Evolutionary conservation across 2,888 invertebrate species (phyloP), one percentile per base, ranked within the genome.

Genomic region (Sinohyriopsis cumingii): DNA sequence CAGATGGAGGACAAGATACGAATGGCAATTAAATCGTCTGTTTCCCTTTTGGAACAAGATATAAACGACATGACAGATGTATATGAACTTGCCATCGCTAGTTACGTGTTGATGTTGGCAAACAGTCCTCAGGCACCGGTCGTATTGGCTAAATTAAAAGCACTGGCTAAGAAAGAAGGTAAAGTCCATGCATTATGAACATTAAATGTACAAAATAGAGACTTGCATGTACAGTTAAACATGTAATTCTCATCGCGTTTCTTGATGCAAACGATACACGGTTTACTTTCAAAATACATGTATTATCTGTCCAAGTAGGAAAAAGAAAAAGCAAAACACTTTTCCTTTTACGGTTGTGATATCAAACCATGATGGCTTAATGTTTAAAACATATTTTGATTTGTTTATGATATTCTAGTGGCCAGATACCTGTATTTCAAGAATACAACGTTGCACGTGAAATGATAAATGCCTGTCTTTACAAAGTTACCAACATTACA

Each of bases 31-130:
- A n/a, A 55, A 3, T 72, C 69, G n/a, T 87, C 90, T 5, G 72
- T 82, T 20, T 68, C 68, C 5, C 88, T 82, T 76, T 73, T 91
- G 75, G 90, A 90, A 67, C 72, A 75, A 45, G 77, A 87, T 33
- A 73, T 84, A 24, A 70, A 77, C 6, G 63, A 28, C 6, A 73
- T 85, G 68, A 71, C 73, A 6, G 85, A 88, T 63, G 71, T 79
- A 3, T 88, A 89, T 69, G 80, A 83, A 24, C 73, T 88, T 57
- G 81, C 88, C 20, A 81, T 89, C 22, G 76, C 83, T 20, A 79
- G 81, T 22, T 86, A 87, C 65, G 86, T 88, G 7, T 77, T 89
- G 5, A 75, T 78, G 22, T 65, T 85, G 62, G 83, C 83, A 15
- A 72, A 76, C 2, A 87, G 86, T 68, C 53, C 71, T 15, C 55